These are phyloP conservation scores for Neodiprion virginianus DNA, from an alignment of 1,140 invertebrate species.

Conservation along the genomic window DNA sequence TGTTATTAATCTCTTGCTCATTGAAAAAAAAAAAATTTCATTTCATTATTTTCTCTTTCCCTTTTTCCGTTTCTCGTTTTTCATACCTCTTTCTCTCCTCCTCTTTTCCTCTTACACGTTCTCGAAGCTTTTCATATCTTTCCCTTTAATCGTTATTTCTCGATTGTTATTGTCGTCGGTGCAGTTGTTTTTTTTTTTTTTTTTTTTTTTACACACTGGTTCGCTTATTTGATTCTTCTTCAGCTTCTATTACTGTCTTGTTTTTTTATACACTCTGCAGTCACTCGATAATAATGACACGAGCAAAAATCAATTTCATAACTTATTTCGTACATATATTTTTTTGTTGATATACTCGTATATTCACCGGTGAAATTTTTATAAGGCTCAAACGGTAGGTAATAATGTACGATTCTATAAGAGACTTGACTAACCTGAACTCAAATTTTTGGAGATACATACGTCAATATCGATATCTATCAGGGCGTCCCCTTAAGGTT, in stretches of 20 bases:
- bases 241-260: not conserved
- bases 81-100: not conserved
- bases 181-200: not conserved
- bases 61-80: not conserved
- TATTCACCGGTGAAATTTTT: no score
- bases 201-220: not conserved
- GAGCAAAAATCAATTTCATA: no score
- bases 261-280: not conserved
- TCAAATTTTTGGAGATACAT: no score
- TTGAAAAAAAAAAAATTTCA: not conserved
- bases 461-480: no score
- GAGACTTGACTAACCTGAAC: no score
- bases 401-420: no score
- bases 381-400: no score
- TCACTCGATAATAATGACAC: no score
- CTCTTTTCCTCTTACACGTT: not conserved
- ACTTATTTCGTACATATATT: no score
- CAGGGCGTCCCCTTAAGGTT: no score
- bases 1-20: not conserved
- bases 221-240: not conserved
- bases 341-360: no score
- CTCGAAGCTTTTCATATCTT: not conserved
- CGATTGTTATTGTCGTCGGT: not conserved
- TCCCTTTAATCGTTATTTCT: not conserved
- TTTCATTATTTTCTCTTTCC: slow-evolving; percentile 2